Evolutionary conservation across 2,797 vertebrate species (phyloP), one percentile per base, ranked within the genome.

Genomic region (Ctenochaetus hawaiiensis): DNA sequence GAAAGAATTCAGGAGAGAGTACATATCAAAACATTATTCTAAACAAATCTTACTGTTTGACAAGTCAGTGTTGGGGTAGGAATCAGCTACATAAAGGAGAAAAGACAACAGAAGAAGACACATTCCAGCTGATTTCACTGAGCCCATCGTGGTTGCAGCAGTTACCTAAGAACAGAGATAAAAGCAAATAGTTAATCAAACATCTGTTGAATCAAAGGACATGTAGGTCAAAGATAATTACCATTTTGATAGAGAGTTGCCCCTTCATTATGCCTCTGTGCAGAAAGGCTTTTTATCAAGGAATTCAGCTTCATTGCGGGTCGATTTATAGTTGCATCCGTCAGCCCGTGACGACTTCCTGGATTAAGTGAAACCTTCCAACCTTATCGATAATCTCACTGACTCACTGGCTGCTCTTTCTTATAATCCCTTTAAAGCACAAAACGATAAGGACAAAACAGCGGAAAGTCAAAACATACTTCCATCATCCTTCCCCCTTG

Each of bases 81-180:
- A 95, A 79, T 97, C 94, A 72, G 96, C 95, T 68, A 96, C 85
- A 72, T 97, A 94, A 87, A 98, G 87, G 86, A 97, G 92, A 63
- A 96, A 81, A 85, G 90, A 95, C 85, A 98, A 60, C 57, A 96
- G 67, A 67, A 96, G 91, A 86, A 98, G 77, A 61, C 91, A 92
- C 72, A 95, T 81, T 88, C 92, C 96, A 67, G 94, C 90, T 56
- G 95, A 95, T 89, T 96, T 99, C 84, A 95, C 71, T 43, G 94
- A 96, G 85, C 82, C 94, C 95, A 94, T 94, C 90, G 96, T 96
- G 73, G 72, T 87, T 61, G 60, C 70, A 85, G 78, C 41, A 78
- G 88, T 69, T 71, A 81, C 72, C 87, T 92, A 39, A 69, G 39
- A 67, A 69, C 12, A 72, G 34, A 90, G 13, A 77, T 17, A 85